A percentile compares a stretch with the other conserved stretches of the same genome.
phyloP scores from a whole-genome alignment of 2,113 vertebrate genomes.

The Leiothrix lutea region DNA sequence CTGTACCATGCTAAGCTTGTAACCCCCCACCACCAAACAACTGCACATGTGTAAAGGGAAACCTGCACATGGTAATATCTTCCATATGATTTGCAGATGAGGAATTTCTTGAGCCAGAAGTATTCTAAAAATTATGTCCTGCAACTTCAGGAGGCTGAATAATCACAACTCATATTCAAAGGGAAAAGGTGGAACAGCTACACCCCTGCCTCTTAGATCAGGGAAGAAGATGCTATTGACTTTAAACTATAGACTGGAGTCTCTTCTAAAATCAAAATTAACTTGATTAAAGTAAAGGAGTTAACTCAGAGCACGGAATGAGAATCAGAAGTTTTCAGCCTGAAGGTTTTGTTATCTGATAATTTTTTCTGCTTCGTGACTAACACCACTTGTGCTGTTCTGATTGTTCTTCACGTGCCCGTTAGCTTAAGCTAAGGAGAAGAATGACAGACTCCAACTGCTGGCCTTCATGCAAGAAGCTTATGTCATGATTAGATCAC shows the following conservation, averaged over 20 bases:
- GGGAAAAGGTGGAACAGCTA: background rate
- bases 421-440: background rate
- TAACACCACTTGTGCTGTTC: background rate
- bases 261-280: background rate
- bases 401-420: background rate
- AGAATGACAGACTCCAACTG: background rate
- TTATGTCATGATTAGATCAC: background rate
- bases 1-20: background rate
- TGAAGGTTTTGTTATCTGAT: background rate
- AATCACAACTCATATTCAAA: background rate
- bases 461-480: background rate
- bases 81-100: background rate
- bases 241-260: background rate
- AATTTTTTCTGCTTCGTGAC: background rate
- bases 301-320: background rate
- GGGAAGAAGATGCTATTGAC: background rate
- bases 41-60: background rate
- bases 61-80: background rate
- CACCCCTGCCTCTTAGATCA: background rate
- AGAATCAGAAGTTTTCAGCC: background rate
- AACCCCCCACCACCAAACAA: too few relatives aligned
- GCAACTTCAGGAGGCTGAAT: background rate
- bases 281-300: background rate
- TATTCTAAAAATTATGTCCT: background rate
- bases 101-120: background rate